Base-by-base conservation (phyloP, 1,140 invertebrate species). In the Procambarus virginalis region DNA sequence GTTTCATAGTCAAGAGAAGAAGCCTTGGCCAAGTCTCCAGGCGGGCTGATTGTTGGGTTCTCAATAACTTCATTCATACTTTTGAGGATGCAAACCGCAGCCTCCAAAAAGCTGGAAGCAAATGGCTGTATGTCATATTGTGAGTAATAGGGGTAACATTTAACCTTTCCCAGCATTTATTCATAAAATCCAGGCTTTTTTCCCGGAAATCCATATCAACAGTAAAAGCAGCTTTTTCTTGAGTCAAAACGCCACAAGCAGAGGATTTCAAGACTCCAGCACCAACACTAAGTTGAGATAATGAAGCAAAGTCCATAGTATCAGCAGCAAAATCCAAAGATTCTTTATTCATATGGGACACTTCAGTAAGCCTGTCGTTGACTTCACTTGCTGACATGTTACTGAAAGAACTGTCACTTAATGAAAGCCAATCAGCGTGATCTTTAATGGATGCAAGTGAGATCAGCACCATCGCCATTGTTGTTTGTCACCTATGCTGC, bases 121-220 rank as follows among this genome's bases (percentile, higher is more conserved):
- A 86, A 86, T 2, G 70, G 73, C 10, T 58, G 22, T 34, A 86
- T 49, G 2, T 86, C 84, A 17, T 86, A 46, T 5, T 75, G 84
- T 4, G 84, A 76, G n/a, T 70, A 22, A 86, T 73, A 8, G 84
- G 17, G 45, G 73, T 9, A 10, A 34, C 49, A 34, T 78, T 73
- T 46, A 86, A 60, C 10, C 58, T 76, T n/a, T 6, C 22, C 10
- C 34, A 14, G 75, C 78, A 78, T 48, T 86, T 86, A 34, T 77
- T 51, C 17, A 86, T 49, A 64, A 86, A 60, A 0, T 60, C 6
- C 17, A 86, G 51, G 45, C 70, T 73, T 12, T 20, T 60, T 45
- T 86, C 84, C 55, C 84, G 55, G 45, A 73, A 75, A 20, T 76
- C 84, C 49, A 86, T 45, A 45, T 86, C 84, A 46, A 86, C 51